A percentile compares a stretch with the other conserved stretches of the same genome.
phyloP scores from a whole-genome alignment of 2,113 vertebrate species.

The Cathartes aura region DNA sequence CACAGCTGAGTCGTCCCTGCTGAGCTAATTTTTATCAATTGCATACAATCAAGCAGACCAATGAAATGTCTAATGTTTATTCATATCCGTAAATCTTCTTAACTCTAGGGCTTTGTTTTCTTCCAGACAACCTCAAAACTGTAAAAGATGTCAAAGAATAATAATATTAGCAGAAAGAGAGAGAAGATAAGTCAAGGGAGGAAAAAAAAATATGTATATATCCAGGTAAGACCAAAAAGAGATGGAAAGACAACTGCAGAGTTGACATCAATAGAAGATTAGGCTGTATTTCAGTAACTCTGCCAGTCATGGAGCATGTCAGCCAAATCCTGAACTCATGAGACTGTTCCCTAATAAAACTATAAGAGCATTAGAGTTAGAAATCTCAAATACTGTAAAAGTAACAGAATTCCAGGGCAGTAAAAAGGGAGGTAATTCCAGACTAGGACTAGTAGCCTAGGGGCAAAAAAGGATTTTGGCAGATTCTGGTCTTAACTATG shows the following conservation, averaged over 20 bases:
- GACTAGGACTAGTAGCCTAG: constrained; percentile 39
- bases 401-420: neutral
- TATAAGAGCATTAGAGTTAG: constrained; percentile 10
- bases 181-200: neutral
- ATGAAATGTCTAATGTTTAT: neutral
- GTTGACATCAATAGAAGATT: neutral
- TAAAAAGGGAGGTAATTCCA: constrained; percentile 18
- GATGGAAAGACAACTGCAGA: neutral
- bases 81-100: neutral
- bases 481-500: neutral
- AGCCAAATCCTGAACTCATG: constrained; percentile 30
- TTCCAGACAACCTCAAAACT: neutral
- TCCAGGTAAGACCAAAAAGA: neutral
- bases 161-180: neutral
- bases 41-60: neutral
- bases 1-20: neutral
- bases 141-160: neutral
- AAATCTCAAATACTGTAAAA: constrained; percentile 31
- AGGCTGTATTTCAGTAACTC: neutral
- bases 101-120: neutral
- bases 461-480: neutral
- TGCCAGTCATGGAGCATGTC: neutral
- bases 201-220: neutral
- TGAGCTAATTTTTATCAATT: constrained; percentile 19
- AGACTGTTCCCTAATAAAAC: constrained; percentile 39